Base-by-base conservation (phyloP, 1,140 invertebrate species). In the Proales similis region DNA sequence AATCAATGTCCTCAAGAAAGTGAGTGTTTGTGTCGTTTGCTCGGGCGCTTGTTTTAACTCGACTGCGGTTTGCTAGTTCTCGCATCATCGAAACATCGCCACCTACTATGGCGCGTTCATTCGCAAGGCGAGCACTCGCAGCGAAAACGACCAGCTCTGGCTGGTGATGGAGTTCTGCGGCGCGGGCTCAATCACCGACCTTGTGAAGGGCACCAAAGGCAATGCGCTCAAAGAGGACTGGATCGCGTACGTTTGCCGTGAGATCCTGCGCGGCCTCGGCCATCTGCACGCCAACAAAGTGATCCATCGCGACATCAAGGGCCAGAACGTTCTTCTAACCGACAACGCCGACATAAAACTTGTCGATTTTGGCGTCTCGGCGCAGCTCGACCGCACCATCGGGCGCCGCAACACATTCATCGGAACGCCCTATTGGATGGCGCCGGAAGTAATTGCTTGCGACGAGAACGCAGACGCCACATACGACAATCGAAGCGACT, bases 131-230 rank as follows among this genome's bases (percentile, higher is more conserved):
- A 91, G 74, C 5, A 88, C 93, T 2, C 96, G 97, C 80, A 93
- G 98, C 80, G 61, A 63, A 4, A 47, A 63, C 14, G 95, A 99
- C 78, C 94, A 99, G 73, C 79, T 99, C 61, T 97, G 93, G 93
- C 80, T 98, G 70, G 95, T 99, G 27, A 99, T 99, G 95, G 95
- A 99, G 77, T 99, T 97, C 74, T 99, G 95, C 81, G 94, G 94
- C 68, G 93, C 92, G 73, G 95, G 90, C 57, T 96, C 91, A 57
- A 90, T 99, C 12, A 98, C 95, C 61, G 95, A 99, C 80, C 81
- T 99, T 70, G 93, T 99, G 36, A 99, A 99, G 81, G 93, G 60
- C 26, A 49, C 30, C 4, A 64, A 64, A 46, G 91, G 92, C 20
- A 90, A 93, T 72, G 89, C 86, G 66, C 78, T 99, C 45, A 98